phyloP scores from a whole-genome alignment of 2,888 invertebrate species.

The Sabellastarte sp. region DNA sequence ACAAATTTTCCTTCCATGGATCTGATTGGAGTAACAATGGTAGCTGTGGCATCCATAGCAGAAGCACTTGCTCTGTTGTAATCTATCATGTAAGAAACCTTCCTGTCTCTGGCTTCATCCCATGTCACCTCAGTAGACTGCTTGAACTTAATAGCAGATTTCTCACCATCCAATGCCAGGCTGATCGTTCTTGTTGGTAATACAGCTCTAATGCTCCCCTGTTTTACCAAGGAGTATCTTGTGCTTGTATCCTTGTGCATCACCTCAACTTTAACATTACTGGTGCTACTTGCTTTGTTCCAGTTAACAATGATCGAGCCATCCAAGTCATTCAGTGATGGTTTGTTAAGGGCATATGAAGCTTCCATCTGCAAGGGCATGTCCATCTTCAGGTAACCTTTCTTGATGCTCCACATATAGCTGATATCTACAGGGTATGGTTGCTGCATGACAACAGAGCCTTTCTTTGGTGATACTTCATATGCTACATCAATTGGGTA shows the following conservation, averaged over 20 bases:
- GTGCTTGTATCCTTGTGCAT: not conserved
- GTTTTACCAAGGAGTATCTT: conserved; percentile 5
- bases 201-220: conserved; percentile 8
- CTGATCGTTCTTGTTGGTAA: conserved; percentile 13
- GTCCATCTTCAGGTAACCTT: too few relatives aligned
- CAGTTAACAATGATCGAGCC: conserved; percentile 23
- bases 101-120: conserved; percentile 25
- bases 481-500: not conserved
- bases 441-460: not conserved
- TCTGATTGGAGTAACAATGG: conserved; percentile 12
- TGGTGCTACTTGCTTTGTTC: conserved; percentile 26
- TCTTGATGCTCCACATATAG: too few relatives aligned
- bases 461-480: not conserved
- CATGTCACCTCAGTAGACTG: conserved; percentile 14
- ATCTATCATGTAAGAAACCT: conserved; percentile 27
- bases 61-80: too few relatives aligned
- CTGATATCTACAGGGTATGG: too few relatives aligned
- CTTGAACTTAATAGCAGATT: conserved; percentile 5
- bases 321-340: not conserved
- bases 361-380: too few relatives aligned
- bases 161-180: conserved; percentile 11
- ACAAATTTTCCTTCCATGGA: conserved; percentile 4
- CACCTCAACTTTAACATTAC: conserved; percentile 9
- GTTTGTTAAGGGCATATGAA: too few relatives aligned
- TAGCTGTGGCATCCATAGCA: too few relatives aligned